phyloP scores from a whole-genome alignment of 2,113 vertebrate genomes.

The Oncorhynchus keta region DNA sequence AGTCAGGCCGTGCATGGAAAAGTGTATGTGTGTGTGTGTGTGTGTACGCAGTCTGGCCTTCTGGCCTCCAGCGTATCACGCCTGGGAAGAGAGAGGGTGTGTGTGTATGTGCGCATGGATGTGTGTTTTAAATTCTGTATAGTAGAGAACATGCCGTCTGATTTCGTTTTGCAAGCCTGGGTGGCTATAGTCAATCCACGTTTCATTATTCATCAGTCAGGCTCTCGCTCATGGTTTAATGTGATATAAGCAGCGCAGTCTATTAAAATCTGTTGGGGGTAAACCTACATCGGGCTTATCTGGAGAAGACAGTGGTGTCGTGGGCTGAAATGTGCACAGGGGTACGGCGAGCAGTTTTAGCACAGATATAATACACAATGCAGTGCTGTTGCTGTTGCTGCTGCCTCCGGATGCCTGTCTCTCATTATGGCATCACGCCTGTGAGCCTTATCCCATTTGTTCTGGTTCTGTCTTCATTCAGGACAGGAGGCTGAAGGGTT shows the following conservation, averaged over 20 bases:
- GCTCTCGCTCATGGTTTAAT: slow-evolving; percentile 35
- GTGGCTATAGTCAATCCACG: background rate
- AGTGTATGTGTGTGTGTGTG: background rate
- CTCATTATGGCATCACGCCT: background rate
- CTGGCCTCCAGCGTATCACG: background rate
- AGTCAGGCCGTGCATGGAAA: background rate
- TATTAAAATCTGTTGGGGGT: slow-evolving; percentile 58
- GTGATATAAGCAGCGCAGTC: slow-evolving; percentile 44
- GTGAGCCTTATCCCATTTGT: background rate
- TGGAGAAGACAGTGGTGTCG: slow-evolving; percentile 43
- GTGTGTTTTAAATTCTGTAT: background rate
- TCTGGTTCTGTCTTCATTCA: background rate
- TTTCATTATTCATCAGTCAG: slow-evolving; percentile 49
- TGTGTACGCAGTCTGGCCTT: background rate
- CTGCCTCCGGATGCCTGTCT: slow-evolving; percentile 22
- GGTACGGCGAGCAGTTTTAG: slow-evolving; percentile 1
- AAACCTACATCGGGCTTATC: slow-evolving; percentile 54
- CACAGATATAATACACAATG: slow-evolving; percentile 32
- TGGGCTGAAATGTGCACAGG: slow-evolving; percentile 20
- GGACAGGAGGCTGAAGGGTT: background rate
- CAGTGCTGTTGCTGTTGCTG: slow-evolving; percentile 26
- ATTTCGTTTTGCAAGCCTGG: background rate
- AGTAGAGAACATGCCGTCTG: background rate
- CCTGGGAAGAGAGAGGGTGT: background rate
- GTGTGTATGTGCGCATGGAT: background rate